Evolutionary conservation across 2,888 invertebrate genomes (phyloP).

Genomic region (Lucinisca nassula): DNA sequence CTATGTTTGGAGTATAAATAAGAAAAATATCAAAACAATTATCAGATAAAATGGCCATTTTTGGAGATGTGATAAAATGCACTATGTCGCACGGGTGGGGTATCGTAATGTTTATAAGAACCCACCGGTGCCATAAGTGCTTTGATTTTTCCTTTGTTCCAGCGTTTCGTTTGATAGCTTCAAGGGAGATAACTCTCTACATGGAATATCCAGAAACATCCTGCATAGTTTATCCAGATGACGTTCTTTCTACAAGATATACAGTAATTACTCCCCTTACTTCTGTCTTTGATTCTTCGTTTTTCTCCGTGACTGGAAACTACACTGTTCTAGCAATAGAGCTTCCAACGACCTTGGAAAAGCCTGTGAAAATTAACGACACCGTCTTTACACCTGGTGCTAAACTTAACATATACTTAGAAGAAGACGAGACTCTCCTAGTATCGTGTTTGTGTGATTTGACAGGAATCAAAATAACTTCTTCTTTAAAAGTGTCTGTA

Average conservation of each 20-base stretch:
- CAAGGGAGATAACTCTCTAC: slow-evolving; percentile 44
- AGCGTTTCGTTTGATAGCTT: slow-evolving; percentile 36
- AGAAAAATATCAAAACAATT: too few species aligned
- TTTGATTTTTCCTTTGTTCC: too few species aligned
- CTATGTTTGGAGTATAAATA: too few species aligned
- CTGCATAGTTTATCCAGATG: slow-evolving; percentile 44
- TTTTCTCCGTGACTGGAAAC: slow-evolving; percentile 57
- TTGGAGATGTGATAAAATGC: too few species aligned
- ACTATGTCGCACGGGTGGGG: too few species aligned
- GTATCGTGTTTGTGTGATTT: slow-evolving; percentile 60
- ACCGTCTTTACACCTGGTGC: slow-evolving; percentile 31
- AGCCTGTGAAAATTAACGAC: slow-evolving; percentile 28
- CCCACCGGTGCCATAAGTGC: too few species aligned
- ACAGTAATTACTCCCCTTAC: slow-evolving; percentile 24
- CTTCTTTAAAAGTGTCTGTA: slow-evolving; percentile 56
- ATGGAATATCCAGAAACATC: slow-evolving; percentile 46
- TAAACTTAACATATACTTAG: slow-evolving; percentile 43
- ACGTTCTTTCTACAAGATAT: slow-evolving; percentile 44
- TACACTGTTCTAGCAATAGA: slow-evolving; percentile 37
- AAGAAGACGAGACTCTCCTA: slow-evolving; percentile 33
- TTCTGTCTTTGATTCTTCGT: slow-evolving; percentile 24
- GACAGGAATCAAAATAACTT: slow-evolving; percentile 56
- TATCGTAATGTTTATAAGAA: too few species aligned
- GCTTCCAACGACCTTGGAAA: slow-evolving; percentile 24
- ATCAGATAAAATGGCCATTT: too few species aligned